Evolutionary conservation across 2,888 invertebrate genomes (phyloP).

Genomic region (Tenodera sinensis): DNA sequence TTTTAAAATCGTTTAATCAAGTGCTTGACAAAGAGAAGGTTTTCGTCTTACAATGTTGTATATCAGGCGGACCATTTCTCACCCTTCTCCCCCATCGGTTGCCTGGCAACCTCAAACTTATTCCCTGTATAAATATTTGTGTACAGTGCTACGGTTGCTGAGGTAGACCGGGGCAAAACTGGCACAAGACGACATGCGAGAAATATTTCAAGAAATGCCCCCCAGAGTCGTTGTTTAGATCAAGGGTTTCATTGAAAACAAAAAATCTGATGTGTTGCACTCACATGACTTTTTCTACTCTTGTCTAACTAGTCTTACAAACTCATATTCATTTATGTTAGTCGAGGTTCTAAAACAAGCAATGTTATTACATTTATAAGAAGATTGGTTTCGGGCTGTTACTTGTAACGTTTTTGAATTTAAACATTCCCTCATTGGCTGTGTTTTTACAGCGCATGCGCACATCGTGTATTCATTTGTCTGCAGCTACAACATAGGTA

Average conservation of each 20-base stretch:
- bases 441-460: background rate
- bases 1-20: background rate
- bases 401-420: background rate
- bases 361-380: no score
- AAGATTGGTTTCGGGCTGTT: background rate
- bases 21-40: background rate
- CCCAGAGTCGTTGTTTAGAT: no score
- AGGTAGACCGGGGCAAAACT: background rate
- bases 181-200: background rate
- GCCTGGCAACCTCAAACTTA: background rate
- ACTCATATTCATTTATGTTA: no score
- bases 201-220: no score
- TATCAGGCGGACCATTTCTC: background rate
- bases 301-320: no score
- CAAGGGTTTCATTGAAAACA: no score
- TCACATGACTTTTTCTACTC: no score
- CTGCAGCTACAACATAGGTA: background rate
- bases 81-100: background rate
- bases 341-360: no score
- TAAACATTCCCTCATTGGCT: background rate
- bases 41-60: background rate
- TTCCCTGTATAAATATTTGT: background rate
- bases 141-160: background rate
- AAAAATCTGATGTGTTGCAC: no score
- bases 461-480: background rate